Base-by-base conservation (phyloP, 2,797 vertebrate species). In the Galagoides demidoff region DNA sequence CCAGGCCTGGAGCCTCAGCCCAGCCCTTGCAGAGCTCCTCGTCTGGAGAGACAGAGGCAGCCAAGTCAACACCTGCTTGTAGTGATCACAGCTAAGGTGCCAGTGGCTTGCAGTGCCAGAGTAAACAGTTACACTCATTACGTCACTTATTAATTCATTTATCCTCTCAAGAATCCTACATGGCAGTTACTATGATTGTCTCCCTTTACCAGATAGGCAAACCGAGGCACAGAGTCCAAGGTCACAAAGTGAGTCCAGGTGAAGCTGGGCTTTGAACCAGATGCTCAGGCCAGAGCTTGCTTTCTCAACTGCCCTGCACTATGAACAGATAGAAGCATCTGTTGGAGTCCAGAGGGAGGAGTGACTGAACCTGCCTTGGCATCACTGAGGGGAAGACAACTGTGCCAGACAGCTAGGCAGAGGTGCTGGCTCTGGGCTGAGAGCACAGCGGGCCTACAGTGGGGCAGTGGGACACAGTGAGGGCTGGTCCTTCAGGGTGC, bases 261-360 rank as follows among this genome's bases (percentile, higher is more conserved):
- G 9, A 27, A 59, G 66, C 61, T 23, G 29, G 64, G 79, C 79
- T 92, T 68, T 57, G 85, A 76, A 19, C 52, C 79, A n/a, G 63
- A 59, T 2, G 31, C 22, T n/a, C 19, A 17, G 81, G 61, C 7
- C 6, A 31, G 45, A 83, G 10, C 25, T 84, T 5, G 5, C 57
- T 34, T 31, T 52, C 37, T 37, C 68, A 27, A 43, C 34, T 4
- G 2, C 37, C 10, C 1, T 0, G 8, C 1, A 11, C 83, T 71
- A 20, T 45, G 82, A n/a, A 71, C 49, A 37, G 63, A 43, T 2
- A 79, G 88, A 61, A 52, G 31, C 57, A 52, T 27, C 43, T 31
- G 39, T 0, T 27, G 37, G 49, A 10, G 31, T 39, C 25, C 17
- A 57, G 64, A 57, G 52, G 45, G 11, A 43, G 25, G n/a, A 66